Evolutionary conservation across 2,888 invertebrate species (phyloP).

Genomic region (Parnassius glacialis): DNA sequence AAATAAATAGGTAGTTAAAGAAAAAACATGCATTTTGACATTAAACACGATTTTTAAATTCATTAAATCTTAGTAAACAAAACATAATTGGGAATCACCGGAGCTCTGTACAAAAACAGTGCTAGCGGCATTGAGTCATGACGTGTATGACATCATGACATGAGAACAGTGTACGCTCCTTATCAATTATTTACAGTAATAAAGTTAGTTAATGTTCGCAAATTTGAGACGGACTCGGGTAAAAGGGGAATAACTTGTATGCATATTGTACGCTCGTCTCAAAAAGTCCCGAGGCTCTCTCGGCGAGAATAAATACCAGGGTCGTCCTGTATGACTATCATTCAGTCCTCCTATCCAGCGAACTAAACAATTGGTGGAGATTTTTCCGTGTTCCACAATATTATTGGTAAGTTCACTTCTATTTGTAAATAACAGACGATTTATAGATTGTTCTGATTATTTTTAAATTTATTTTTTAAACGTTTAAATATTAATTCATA

Average conservation of each 20-base stretch:
- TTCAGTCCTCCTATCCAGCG: neutral
- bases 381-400: neutral
- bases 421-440: no score
- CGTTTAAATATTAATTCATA: no score
- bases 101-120: neutral
- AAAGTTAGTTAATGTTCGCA: neutral
- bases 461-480: no score
- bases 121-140: neutral
- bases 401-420: no score
- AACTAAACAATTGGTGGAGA: neutral
- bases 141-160: neutral
- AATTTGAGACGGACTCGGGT: neutral
- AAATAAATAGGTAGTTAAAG: no score
- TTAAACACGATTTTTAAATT: no score
- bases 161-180: neutral
- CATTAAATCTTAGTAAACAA: no score
- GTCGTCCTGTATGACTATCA: neutral
- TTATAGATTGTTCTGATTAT: no score
- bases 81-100: no score
- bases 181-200: constrained; percentile 3
- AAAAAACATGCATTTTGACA: no score
- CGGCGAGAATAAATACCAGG: neutral
- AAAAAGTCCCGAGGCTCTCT: neutral
- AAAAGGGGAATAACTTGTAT: constrained; percentile 1
- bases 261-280: neutral